Evolutionary conservation across 2,113 vertebrate genomes (phyloP).

Genomic region (Albula goreensis): DNA sequence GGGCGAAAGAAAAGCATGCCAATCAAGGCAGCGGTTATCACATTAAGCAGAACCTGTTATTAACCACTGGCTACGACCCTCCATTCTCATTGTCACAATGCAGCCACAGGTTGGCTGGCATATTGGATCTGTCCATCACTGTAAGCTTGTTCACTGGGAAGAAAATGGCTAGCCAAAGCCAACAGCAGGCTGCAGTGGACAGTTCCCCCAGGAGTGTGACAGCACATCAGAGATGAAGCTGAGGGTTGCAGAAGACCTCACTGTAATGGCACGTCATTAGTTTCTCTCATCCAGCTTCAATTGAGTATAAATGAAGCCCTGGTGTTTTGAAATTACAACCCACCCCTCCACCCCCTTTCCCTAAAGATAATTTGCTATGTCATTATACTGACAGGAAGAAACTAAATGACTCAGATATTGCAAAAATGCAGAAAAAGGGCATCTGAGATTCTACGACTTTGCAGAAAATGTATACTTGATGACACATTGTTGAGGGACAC

Average conservation of each 20-base stretch:
- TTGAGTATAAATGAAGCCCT: slow-evolving; percentile 1
- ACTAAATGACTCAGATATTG: not conserved
- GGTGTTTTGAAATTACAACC: not conserved
- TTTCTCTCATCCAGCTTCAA: not conserved
- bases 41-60: not conserved
- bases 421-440: not conserved
- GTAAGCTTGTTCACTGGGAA: not conserved
- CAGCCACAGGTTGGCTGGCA: not conserved
- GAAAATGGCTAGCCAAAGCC: not conserved
- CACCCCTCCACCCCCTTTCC: not conserved
- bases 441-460: not conserved
- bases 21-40: not conserved
- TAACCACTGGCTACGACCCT: not conserved
- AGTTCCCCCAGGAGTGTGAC: not conserved
- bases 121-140: not conserved
- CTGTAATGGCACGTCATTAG: not conserved
- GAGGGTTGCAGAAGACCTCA: not conserved
- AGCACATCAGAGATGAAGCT: not conserved
- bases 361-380: not conserved
- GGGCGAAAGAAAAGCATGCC: not conserved
- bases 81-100: not conserved
- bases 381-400: not conserved
- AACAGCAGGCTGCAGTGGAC: not conserved
- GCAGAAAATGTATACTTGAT: not conserved
- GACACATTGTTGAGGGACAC: not conserved